Base-by-base conservation (phyloP, 2,797 vertebrate genomes). In the Phalanger gymnotis region DNA sequence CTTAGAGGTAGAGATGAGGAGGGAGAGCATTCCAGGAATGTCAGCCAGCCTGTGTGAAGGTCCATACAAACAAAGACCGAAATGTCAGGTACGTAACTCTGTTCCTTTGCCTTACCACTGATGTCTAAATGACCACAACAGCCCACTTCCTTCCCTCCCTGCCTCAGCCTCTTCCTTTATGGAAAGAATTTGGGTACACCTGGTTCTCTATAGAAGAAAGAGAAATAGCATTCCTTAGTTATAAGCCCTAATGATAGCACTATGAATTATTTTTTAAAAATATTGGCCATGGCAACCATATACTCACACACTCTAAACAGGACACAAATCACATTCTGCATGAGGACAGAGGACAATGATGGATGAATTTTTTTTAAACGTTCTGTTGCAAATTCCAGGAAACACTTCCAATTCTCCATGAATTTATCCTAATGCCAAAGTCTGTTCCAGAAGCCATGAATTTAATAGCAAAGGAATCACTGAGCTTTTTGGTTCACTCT, bases 401-500 rank as follows among this genome's bases (percentile, higher is more conserved):
- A 93, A 94, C n/a, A 81, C 47, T 87, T 13, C 30, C 81, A 92
- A 31, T 55, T 95, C 52, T 53, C 13, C 0, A 3, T 13, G 19
- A 89, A 4, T 87, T 93, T n/a, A 90, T 90, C 11, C 47, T 52
- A 34, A 92, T 89, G 40, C 31, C 54, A 7, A 90, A 73, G 91
- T 95, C 90, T 90, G 47, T 12, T 95, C 51, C 56, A 92, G n/a
- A 22, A 94, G 40, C 93, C 40, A 92, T 47, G 27, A 90, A 91
- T 90, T 95, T 93, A 94, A 93, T 91, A 95, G 92, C 81, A 89
- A 91, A 94, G 61, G 73, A 13, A 91, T 22, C 14, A 53, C 34
- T 54, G 53, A 89, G 2, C 73, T 16, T 94, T 89, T 94, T 94
- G 53, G 93, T 90, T 97, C 52, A 11, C 58, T 94, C 95, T 94